phyloP scores from a whole-genome alignment of 2,888 invertebrate genomes.

The Nephrotoma appendiculata region DNA sequence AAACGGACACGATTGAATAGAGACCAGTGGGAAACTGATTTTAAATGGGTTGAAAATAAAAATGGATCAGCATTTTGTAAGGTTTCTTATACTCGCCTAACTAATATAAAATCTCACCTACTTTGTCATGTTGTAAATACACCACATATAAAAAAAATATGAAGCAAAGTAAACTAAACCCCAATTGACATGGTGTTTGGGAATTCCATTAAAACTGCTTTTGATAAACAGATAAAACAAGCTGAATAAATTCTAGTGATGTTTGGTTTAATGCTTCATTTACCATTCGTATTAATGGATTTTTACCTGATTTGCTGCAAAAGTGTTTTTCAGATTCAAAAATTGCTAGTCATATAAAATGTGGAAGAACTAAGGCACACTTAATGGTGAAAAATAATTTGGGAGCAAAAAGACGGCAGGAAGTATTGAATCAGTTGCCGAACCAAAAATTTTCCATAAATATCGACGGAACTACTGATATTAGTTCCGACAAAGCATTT shows the following conservation, averaged over 20 bases:
- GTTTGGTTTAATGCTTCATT: constrained; percentile 11
- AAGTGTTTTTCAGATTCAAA: constrained; percentile 10
- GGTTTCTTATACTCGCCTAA: background rate
- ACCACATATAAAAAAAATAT: background rate
- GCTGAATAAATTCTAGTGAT: constrained; percentile 10
- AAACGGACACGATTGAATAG: background rate
- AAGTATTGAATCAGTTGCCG: background rate
- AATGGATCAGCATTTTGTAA: background rate
- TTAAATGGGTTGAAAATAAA: background rate
- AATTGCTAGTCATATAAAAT: constrained; percentile 8
- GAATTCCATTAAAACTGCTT: background rate
- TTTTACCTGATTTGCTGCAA: constrained; percentile 7
- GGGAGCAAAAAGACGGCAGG: background rate
- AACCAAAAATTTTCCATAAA: background rate
- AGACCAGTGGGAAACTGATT: background rate
- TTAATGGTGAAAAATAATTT: background rate
- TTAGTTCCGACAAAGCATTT: background rate
- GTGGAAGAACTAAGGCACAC: constrained; percentile 8
- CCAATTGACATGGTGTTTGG: background rate
- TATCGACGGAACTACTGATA: background rate
- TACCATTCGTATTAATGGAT: constrained; percentile 9
- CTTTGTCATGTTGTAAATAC: background rate
- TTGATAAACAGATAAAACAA: constrained; percentile 5
- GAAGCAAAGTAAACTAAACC: background rate
- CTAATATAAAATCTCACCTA: background rate